Evolutionary conservation across 2,888 invertebrate species (phyloP).

Genomic region (Halictus quadricinctus): DNA sequence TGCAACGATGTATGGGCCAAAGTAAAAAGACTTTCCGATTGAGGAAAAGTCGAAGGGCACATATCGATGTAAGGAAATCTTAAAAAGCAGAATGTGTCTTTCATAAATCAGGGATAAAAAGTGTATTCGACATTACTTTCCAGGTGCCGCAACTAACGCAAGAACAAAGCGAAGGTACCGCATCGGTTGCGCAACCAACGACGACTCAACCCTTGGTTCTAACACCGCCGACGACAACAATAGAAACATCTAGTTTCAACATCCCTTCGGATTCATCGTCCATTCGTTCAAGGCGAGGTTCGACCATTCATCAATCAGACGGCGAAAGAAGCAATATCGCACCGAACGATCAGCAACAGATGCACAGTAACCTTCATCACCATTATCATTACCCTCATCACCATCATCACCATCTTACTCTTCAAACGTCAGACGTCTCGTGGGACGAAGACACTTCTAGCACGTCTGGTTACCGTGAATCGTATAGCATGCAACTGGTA

Average conservation of each 20-base stretch:
- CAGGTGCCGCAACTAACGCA: conserved; percentile 46
- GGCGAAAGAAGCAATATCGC: conserved; percentile 60
- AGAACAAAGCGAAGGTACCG: conserved; percentile 44
- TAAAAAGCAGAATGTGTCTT: neutral
- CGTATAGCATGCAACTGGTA: conserved; percentile 86
- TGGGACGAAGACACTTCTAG: conserved; percentile 92
- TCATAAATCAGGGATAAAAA: neutral
- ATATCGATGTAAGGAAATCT: conserved; percentile 85
- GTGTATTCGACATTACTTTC: neutral
- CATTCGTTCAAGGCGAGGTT: conserved; percentile 70
- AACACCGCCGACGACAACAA: conserved; percentile 55
- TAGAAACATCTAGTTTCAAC: conserved; percentile 69
- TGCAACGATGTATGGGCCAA: conserved; percentile 96
- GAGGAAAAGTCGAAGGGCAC: conserved; percentile 89
- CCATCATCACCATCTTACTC: conserved; percentile 73
- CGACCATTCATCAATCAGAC: conserved; percentile 70
- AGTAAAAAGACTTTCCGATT: conserved; percentile 96
- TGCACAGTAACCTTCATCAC: conserved; percentile 57
- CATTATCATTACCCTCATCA: conserved; percentile 65
- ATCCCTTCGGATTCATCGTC: conserved; percentile 76
- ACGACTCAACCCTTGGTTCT: conserved; percentile 40
- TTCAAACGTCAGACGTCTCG: conserved; percentile 86
- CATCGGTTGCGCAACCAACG: neutral
- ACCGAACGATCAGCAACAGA: conserved; percentile 63
- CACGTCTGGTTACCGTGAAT: conserved; percentile 92